Conservation (phyloP, 2,113 vertebrate species). For the Microtus montanus region DNA sequence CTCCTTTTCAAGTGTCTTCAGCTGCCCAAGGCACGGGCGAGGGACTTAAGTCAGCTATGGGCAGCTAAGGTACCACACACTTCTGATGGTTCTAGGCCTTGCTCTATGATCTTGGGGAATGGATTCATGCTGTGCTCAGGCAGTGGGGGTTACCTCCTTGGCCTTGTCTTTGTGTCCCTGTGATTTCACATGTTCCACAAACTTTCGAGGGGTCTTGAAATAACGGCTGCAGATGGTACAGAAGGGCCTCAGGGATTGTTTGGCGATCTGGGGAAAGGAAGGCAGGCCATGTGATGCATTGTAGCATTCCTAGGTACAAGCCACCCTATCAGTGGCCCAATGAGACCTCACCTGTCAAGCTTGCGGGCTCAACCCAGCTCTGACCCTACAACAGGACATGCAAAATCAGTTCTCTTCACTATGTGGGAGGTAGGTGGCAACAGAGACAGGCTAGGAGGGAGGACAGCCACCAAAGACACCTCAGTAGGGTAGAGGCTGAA, state of each 20-base stretch:
- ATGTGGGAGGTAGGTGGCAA: neutral
- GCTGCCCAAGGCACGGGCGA: slow-evolving; percentile 69
- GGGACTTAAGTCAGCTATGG: neutral
- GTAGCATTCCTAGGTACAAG: neutral
- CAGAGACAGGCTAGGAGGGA: neutral
- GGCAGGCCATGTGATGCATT: neutral
- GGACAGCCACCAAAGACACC: neutral
- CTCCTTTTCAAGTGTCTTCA: slow-evolving; percentile 86
- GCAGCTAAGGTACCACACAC: neutral
- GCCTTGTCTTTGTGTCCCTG: slow-evolving; percentile 92
- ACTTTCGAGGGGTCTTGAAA: slow-evolving; percentile 94
- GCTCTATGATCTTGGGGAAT: neutral
- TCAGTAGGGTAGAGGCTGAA: neutral
- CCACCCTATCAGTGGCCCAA: neutral
- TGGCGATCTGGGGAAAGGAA: slow-evolving; percentile 86
- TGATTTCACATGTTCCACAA: slow-evolving; percentile 96
- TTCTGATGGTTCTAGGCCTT: neutral
- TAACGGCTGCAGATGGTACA: slow-evolving; percentile 94
- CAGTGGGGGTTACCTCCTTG: slow-evolving; percentile 85
- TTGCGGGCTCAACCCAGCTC: neutral
- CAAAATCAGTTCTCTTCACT: neutral
- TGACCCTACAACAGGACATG: neutral
- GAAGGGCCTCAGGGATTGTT: slow-evolving; percentile 89
- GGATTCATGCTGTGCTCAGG: neutral
- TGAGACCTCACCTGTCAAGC: neutral